Conservation (phyloP, 2,888 invertebrate genomes). For the Apomyelois bistriatella region DNA sequence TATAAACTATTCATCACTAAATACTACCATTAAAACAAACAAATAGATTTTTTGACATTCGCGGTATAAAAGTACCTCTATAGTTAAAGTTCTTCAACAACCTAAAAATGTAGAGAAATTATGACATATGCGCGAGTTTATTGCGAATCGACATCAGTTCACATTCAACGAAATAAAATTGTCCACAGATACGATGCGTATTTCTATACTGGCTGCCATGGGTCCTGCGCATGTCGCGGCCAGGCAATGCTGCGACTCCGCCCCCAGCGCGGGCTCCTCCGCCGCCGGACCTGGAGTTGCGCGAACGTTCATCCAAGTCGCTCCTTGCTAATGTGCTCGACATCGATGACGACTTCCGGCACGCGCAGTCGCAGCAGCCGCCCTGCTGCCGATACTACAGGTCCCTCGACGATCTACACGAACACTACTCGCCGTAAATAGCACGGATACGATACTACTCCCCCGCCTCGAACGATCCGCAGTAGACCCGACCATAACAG, state of each 20-base stretch:
- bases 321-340: slow-evolving; percentile 97
- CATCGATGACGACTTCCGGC: slow-evolving; percentile 97
- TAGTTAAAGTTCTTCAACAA: no score
- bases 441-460: slow-evolving; percentile 75
- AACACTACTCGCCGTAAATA: slow-evolving; percentile 81
- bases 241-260: slow-evolving; percentile 81
- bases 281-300: slow-evolving; percentile 91
- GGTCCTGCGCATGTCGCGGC: slow-evolving; percentile 94
- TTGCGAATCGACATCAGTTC: no score
- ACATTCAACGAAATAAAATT: not conserved
- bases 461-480: slow-evolving; percentile 74
- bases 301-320: slow-evolving; percentile 95
- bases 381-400: slow-evolving; percentile 89
- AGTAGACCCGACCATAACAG: slow-evolving; percentile 70
- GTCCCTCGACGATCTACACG: slow-evolving; percentile 82
- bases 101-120: no score
- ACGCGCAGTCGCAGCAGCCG: slow-evolving; percentile 86
- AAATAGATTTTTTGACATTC: no score
- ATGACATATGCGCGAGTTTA: no score
- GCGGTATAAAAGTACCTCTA: no score
- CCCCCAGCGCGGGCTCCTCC: slow-evolving; percentile 86
- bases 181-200: slow-evolving; percentile 88
- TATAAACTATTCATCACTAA: no score
- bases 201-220: slow-evolving; percentile 99
- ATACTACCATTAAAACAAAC: no score